These are phyloP conservation scores for Microcebus griseorufus DNA, from an alignment of 2,113 vertebrate species.

Conservation along the genomic window DNA sequence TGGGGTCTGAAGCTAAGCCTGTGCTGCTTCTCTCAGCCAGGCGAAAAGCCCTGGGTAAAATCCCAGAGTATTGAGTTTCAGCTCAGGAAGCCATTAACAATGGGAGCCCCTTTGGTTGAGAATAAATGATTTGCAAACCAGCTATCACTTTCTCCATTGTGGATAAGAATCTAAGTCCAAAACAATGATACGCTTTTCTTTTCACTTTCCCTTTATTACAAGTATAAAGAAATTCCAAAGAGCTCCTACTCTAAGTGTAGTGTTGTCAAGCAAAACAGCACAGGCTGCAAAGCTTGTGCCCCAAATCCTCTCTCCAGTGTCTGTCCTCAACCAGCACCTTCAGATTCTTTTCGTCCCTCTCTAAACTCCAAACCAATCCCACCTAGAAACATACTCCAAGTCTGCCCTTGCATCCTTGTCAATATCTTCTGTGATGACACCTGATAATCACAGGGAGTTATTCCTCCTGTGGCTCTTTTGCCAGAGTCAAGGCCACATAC, in stretches of 20 bases:
- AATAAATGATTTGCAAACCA: slow-evolving; percentile 48
- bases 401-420: background rate
- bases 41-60: background rate
- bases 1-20: background rate
- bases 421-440: background rate
- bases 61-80: slow-evolving; percentile 34
- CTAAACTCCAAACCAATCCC: background rate
- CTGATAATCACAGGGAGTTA: background rate
- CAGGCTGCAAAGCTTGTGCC: background rate
- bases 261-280: background rate
- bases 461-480: background rate
- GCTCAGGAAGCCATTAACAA: background rate
- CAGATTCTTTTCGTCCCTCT: background rate
- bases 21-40: background rate
- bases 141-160: slow-evolving; percentile 8
- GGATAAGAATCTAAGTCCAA: slow-evolving; percentile 50
- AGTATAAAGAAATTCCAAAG: background rate
- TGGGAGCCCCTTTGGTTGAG: background rate
- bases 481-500: background rate
- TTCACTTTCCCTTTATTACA: slow-evolving; percentile 2
- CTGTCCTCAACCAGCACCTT: background rate
- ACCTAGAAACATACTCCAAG: background rate
- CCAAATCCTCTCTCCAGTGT: background rate
- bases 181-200: slow-evolving; percentile 48
- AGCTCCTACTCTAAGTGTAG: background rate